Conservation (phyloP, 2,113 vertebrate species). For the Condylura cristata region DNA sequence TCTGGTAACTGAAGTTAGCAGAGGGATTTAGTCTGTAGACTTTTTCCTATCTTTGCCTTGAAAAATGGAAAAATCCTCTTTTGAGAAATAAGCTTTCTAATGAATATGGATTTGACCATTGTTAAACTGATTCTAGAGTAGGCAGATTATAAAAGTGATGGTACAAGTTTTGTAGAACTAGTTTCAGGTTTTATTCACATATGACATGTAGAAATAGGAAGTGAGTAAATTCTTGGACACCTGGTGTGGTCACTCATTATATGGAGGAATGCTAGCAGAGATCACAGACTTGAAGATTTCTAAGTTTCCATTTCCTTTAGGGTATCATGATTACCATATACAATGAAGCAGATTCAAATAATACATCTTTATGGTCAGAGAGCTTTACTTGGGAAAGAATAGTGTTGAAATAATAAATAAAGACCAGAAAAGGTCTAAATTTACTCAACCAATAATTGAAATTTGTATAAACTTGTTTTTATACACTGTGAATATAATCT, state of each 20-base stretch:
- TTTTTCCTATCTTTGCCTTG: conserved; percentile 30
- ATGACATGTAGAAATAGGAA: conserved; percentile 41
- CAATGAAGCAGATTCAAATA: conserved; percentile 23
- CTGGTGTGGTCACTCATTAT: background rate
- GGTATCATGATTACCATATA: background rate
- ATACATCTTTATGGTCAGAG: background rate
- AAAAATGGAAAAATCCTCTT: conserved; percentile 34
- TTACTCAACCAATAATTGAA: conserved; percentile 11
- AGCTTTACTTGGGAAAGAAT: conserved; percentile 13
- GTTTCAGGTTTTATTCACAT: background rate
- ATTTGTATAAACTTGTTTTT: conserved; percentile 35
- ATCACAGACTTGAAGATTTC: background rate
- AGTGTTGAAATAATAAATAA: conserved; percentile 35
- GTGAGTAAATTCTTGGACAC: background rate
- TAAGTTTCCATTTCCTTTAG: background rate
- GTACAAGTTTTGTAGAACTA: conserved; percentile 21
- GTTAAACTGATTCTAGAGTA: background rate
- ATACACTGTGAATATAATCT: background rate
- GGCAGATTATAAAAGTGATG: conserved; percentile 8
- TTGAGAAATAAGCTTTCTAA: conserved; percentile 29
- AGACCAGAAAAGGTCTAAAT: background rate
- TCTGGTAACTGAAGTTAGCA: conserved; percentile 1
- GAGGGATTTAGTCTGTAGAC: background rate
- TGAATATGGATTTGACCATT: background rate
- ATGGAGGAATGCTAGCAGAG: background rate